Conservation (phyloP, 2,113 vertebrate genomes). For the Plestiodon gilberti region DNA sequence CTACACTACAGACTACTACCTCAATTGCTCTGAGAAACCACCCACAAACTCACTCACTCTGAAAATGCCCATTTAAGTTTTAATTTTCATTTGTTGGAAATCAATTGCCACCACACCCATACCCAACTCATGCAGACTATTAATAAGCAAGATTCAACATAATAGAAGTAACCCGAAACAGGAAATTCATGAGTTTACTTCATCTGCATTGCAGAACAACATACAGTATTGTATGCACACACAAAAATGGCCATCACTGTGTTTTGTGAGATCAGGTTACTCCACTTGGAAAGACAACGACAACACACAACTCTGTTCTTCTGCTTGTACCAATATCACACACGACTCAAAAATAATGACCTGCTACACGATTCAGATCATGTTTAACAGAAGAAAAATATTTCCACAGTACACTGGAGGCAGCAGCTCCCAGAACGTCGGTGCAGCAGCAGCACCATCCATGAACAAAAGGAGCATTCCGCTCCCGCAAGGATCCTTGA, state of each 20-base stretch:
- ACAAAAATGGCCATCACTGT: neutral
- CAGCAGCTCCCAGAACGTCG: too few relatives aligned
- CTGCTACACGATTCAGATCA: neutral
- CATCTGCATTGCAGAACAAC: conserved; percentile 18
- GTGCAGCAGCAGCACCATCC: too few relatives aligned
- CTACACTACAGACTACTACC: conserved; percentile 1
- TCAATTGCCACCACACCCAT: conserved; percentile 53
- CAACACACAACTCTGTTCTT: too few relatives aligned
- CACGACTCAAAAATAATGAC: neutral
- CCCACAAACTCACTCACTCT: conserved; percentile 35
- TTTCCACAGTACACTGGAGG: neutral
- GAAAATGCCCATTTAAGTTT: conserved; percentile 31
- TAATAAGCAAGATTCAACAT: conserved; percentile 62
- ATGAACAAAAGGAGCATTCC: too few relatives aligned
- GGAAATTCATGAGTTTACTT: conserved; percentile 60
- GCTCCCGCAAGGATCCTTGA: too few relatives aligned
- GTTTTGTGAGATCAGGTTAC: neutral
- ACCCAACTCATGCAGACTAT: conserved; percentile 61
- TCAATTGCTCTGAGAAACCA: conserved; percentile 51
- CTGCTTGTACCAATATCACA: neutral
- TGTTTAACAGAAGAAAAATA: neutral
- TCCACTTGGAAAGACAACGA: neutral
- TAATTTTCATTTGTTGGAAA: conserved; percentile 55
- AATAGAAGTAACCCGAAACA: conserved; percentile 59
- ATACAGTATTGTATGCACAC: neutral